Conservation (phyloP, 2,797 vertebrate genomes). For the Sphenopsis melanotis region DNA sequence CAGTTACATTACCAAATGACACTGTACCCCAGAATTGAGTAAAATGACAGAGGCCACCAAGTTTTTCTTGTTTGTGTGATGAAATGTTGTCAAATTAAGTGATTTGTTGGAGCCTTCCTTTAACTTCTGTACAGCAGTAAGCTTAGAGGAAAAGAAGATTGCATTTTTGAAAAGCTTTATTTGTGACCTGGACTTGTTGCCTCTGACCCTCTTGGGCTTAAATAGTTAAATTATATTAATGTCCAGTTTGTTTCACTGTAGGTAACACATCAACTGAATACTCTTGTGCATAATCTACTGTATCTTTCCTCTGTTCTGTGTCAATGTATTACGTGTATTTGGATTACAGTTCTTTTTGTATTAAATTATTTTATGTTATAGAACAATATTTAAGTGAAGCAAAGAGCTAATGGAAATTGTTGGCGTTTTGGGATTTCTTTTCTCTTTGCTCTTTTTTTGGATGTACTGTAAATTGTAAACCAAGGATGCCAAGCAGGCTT, state of each 20-base stretch:
- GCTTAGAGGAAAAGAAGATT: constrained; percentile 45
- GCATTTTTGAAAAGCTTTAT: constrained; percentile 62
- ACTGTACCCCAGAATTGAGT: constrained; percentile 3
- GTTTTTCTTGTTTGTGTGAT: constrained; percentile 62
- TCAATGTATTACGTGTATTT: constrained; percentile 70
- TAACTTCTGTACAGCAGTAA: constrained; percentile 59
- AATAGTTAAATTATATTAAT: constrained; percentile 66
- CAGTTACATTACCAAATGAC: constrained; percentile 12
- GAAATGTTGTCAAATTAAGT: constrained; percentile 59
- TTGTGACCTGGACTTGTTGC: constrained; percentile 62
- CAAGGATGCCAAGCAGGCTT: constrained; percentile 84
- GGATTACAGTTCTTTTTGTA: constrained; percentile 68
- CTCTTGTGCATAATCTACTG: constrained; percentile 70
- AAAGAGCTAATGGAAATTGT: constrained; percentile 69
- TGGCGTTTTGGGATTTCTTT: constrained; percentile 65
- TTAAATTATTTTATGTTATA: constrained; percentile 79
- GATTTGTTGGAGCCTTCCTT: constrained; percentile 62
- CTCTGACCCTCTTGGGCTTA: constrained; percentile 62
- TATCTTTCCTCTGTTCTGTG: constrained; percentile 69
- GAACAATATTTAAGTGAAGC: constrained; percentile 77
- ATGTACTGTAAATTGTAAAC: constrained; percentile 80
- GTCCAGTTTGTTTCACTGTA: constrained; percentile 70
- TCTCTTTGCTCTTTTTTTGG: constrained; percentile 65
- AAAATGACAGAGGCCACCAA: constrained; percentile 44
- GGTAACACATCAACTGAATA: constrained; percentile 60